Evolutionary conservation across 2,888 invertebrate species (phyloP).

Genomic region (Emesis furor): DNA sequence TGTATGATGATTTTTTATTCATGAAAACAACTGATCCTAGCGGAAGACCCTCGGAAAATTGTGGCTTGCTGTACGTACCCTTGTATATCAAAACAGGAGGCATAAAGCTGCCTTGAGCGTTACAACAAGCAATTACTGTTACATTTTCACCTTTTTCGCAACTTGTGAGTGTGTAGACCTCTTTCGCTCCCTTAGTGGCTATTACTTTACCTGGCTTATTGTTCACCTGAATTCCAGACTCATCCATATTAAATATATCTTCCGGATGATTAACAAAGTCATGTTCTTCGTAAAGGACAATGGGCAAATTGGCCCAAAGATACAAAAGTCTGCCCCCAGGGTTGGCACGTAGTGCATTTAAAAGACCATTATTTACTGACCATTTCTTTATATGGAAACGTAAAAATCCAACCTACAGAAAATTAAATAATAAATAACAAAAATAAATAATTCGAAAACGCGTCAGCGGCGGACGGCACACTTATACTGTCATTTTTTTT

Average conservation of each 20-base stretch:
- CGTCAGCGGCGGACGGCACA: conserved; percentile 5
- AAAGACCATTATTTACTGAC: conserved; percentile 20
- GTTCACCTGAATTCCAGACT: neutral
- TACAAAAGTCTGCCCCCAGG: conserved; percentile 27
- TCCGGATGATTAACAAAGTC: neutral
- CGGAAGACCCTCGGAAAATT: neutral
- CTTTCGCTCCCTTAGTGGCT: too few relatives aligned
- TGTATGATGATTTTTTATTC: neutral
- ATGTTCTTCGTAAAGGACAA: conserved; percentile 13
- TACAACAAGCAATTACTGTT: neutral
- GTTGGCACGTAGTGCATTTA: conserved; percentile 19
- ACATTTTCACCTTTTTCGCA: neutral
- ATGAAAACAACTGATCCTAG: neutral
- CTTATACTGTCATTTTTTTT: neutral
- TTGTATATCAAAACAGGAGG: neutral
- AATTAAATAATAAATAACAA: conserved; percentile 23
- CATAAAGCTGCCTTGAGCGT: neutral
- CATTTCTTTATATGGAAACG: conserved; percentile 24
- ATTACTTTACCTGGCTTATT: neutral
- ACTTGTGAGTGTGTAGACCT: neutral
- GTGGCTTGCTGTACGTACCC: neutral
- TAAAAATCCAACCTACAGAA: conserved; percentile 30
- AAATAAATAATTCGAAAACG: conserved; percentile 10
- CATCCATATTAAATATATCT: neutral
- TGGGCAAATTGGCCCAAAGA: conserved; percentile 32